Base-by-base conservation (phyloP, 2,113 vertebrate species). In the Galeopterus variegatus region DNA sequence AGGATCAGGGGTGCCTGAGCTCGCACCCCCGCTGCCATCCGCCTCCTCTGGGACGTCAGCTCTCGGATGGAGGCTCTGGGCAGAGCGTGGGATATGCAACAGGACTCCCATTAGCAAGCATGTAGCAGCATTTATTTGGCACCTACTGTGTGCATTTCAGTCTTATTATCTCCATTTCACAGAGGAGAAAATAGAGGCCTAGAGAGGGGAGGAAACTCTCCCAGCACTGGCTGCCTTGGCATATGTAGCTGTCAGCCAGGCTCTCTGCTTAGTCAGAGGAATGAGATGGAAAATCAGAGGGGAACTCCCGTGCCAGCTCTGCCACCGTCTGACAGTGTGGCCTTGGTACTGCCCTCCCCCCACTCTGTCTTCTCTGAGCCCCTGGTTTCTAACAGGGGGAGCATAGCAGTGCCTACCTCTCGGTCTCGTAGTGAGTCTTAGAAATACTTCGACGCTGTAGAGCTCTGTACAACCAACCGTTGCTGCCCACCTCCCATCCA, bases 111-210 rank as follows among this genome's bases (percentile, higher is more conserved):
- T 36, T 8, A 12, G 4, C 14, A 31, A 72, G 41, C 5, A 54
- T 0, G 3, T 8, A 58, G 92, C 45, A 10, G 64, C 24, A 33
- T 52, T 56, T 89, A 24, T 17, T 62, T 86, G 76, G 5, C 19
- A 50, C n/a, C 36, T 88, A 28, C 82, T 82, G 2, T 3, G 36
- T 69, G 62, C 62, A 23, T 81, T 67, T 91, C n/a, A 19, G 48
- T 33, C 31, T 75, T 28, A 7, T 26, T 36, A 67, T 60, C 70
- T 33, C 33, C 50, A 6, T 72, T 72, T 82, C 67, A 48, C 8
- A 60, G 88, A 91, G 52, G 62, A 70, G 33, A 33, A 82, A 75
- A 48, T 41, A 88, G 93, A 67, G 79, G 64, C n/a, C 64, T 21
- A 2, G 75, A 85, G 60, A 45, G 12, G 36, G n/a, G 26, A 82